Evolutionary conservation across 2,113 vertebrate species (phyloP).

Genomic region (Psophia crepitans): DNA sequence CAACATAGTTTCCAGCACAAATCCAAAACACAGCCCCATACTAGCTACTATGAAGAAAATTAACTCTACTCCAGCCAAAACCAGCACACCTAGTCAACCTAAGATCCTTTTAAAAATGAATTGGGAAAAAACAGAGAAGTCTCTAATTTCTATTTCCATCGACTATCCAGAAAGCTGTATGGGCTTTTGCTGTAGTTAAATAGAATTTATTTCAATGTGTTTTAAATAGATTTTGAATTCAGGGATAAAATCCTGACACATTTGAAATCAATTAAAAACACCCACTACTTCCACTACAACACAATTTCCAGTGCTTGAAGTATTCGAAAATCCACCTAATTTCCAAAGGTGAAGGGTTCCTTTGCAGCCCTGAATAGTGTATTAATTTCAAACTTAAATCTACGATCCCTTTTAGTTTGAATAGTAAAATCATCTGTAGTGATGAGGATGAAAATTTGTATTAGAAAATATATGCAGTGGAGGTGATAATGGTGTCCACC

Average conservation of each 20-base stretch:
- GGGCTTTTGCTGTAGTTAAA: neutral
- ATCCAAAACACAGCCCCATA: too few species aligned
- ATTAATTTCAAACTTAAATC: neutral
- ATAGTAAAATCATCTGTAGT: neutral
- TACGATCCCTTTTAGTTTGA: neutral
- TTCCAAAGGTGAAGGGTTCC: neutral
- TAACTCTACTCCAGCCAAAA: too few species aligned
- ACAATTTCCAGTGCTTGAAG: neutral
- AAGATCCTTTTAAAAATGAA: neutral
- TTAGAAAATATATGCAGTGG: neutral
- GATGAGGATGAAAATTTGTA: neutral
- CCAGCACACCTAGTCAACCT: neutral
- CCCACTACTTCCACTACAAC: neutral
- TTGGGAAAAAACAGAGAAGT: neutral
- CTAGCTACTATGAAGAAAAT: too few species aligned
- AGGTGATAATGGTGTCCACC: neutral
- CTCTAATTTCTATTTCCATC: neutral
- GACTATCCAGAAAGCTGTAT: neutral
- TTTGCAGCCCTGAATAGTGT: neutral
- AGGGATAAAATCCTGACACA: neutral
- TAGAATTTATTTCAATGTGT: neutral
- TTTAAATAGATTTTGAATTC: neutral
- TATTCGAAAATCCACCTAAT: neutral
- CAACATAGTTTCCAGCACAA: too few species aligned
- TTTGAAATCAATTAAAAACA: neutral